These are phyloP conservation scores for Gallinago nigripennis DNA, from an alignment of 2,797 vertebrate genomes.

Conservation along the genomic window DNA sequence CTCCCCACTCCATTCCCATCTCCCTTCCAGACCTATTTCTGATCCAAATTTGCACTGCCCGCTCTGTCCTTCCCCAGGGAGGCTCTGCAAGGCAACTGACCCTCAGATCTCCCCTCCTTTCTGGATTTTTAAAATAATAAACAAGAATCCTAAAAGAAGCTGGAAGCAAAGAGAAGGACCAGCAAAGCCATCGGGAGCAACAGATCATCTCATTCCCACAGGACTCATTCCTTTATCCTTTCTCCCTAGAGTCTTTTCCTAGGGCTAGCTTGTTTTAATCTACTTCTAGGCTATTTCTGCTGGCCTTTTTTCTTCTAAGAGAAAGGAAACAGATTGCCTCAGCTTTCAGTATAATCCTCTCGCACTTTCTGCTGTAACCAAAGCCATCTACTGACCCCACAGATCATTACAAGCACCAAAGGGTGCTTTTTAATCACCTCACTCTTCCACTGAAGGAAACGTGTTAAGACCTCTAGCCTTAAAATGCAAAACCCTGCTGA, in stretches of 20 bases:
- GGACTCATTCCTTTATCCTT: neutral
- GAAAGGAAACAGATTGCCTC: neutral
- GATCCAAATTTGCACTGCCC: neutral
- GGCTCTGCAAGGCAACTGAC: neutral
- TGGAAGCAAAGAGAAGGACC: neutral
- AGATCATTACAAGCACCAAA: neutral
- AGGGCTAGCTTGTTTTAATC: neutral
- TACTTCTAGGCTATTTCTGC: neutral
- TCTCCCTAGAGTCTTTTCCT: neutral
- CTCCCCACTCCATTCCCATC: accelerated
- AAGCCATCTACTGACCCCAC: neutral
- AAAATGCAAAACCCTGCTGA: neutral
- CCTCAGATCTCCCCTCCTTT: neutral
- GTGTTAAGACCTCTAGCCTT: neutral
- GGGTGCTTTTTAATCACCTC: neutral
- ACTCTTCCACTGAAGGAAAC: neutral
- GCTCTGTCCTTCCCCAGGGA: neutral
- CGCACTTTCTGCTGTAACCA: neutral
- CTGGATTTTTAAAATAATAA: neutral
- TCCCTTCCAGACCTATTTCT: neutral
- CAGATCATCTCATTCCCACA: neutral
- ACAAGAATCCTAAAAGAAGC: neutral
- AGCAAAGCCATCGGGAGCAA: neutral
- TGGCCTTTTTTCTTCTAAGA: neutral
- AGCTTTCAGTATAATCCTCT: neutral